Base-by-base conservation (phyloP, 1,140 invertebrate genomes). In the Venustaconcha ellipsiformis region DNA sequence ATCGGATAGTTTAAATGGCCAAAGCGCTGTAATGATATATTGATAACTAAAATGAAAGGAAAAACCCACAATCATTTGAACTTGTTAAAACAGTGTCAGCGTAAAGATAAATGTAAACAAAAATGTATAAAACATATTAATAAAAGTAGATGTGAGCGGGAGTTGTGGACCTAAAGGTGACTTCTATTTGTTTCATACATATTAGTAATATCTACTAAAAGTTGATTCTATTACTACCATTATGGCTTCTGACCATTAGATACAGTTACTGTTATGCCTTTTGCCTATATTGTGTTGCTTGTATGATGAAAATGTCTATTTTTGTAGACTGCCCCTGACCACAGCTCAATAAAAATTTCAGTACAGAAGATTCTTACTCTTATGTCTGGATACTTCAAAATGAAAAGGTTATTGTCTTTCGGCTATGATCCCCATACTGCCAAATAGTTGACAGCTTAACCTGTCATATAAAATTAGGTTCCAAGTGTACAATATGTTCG, bases 271-370 rank as follows among this genome's bases (percentile, higher is more conserved):
- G 60, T 62, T 17, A 77, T 63, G 6, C 69, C 70, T 18, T n/a
- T 74, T 73, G 5, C 37, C 56, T 55, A 57, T 78, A 48, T 63
- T 72, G 48, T 71, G 57, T 17, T 67, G 62, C 64, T 80, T 78
- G 59, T 79, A 76, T n/a, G 48, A 48, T 17, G 60, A 67, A 17
- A 60, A 72, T 48, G 68, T 79, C 20, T 71, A 56, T 20, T 67
- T 63, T 76, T 56, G n/a, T n/a, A 76, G 14, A 71, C 48, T 14
- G 62, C n/a, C 12, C 66, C 64, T 60, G 66, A 70, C 15, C 67
- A 72, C 13, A 48, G 56, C 14, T 74, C 65, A 55, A 78, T 71
- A 23, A 67, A 71, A 23, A 76, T 23, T 69, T 75, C 73, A 17
- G 73, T 69, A 64, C 66, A 75, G 56, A 72, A 70, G 0, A 72